Conservation (phyloP, 1,140 invertebrate genomes). For the Luehdorfia chinensis region DNA sequence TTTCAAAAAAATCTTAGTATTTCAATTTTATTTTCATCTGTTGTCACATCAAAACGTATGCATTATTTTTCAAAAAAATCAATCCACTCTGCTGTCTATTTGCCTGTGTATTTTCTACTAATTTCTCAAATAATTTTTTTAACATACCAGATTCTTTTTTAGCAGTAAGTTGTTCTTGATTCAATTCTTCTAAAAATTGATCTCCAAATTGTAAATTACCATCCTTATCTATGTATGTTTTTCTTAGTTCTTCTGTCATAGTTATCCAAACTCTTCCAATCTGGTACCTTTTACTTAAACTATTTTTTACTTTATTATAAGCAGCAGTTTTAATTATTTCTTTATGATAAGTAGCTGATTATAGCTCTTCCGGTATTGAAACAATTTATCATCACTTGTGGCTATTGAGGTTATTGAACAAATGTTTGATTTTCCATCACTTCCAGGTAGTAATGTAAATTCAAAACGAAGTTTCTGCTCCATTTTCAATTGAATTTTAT, state of each 20-base stretch:
- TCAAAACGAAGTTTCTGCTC: slow-evolving; percentile 26
- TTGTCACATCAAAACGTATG: too few relatives aligned
- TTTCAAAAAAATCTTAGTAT: background rate
- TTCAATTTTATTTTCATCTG: too few relatives aligned
- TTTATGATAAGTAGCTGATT: slow-evolving; percentile 21
- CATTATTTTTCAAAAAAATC: too few relatives aligned
- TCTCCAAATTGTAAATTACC: too few relatives aligned
- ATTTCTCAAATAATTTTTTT: slow-evolving; percentile 38
- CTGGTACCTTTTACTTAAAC: slow-evolving; percentile 23
- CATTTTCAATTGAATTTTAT: too few relatives aligned
- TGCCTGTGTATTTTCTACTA: slow-evolving; percentile 36
- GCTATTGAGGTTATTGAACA: slow-evolving; percentile 26
- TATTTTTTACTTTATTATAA: slow-evolving; percentile 29
- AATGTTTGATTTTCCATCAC: slow-evolving; percentile 27
- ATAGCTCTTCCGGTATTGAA: slow-evolving; percentile 25
- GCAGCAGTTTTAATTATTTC: slow-evolving; percentile 21
- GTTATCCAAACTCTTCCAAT: slow-evolving; percentile 24
- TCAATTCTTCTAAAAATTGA: slow-evolving; percentile 26
- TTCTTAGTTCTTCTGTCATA: slow-evolving; percentile 24
- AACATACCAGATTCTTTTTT: slow-evolving; percentile 21
- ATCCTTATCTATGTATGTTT: slow-evolving; percentile 29
- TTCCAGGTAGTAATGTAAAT: slow-evolving; percentile 21
- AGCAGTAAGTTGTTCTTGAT: slow-evolving; percentile 21
- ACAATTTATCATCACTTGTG: slow-evolving; percentile 23
- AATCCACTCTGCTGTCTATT: slow-evolving; percentile 27